Base-by-base conservation (phyloP, 2,888 invertebrate genomes). In the Phasia obesa region DNA sequence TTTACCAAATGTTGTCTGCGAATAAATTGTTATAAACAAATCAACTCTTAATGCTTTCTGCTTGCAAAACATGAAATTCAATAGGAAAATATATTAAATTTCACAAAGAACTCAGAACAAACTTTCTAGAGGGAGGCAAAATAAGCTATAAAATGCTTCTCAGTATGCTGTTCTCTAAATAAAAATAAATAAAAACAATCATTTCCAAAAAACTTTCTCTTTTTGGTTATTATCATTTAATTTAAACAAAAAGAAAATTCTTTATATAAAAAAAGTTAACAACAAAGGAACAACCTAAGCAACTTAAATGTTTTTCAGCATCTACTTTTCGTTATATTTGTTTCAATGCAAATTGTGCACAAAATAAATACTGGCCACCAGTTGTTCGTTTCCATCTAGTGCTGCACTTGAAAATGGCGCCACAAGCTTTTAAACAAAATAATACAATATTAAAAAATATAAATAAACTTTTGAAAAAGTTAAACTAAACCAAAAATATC, bases 321-420 rank as follows among this genome's bases (percentile, higher is more conserved):
- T 17, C 19, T 4, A 42, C 31, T 6, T 21, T 69, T 38, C 15
- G 11, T 4, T n/a, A 11, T n/a, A 31, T 70, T 44, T 53, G 21
- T 51, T 51, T 35, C 23, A 47, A 38, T 60, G 49, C 23, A 71
- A 60, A 71, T 60, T 59, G 44, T 44, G 25, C 15, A n/a, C 27
- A 15, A 15, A 55, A 47, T 25, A 60, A 57, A 47, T 53, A 64
- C 35, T 35, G 47, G 47, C 64, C 74, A 74, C n/a, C 53, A 65
- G 31, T 47, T 70, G 31, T 44, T 19, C 19, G 47, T 31, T 42
- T 67, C 23, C 23, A 55, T 59, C 55, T 51, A 64, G 59, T 59
- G 65, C 67, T 59, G 69, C 57, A 69, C 9, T 70, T 69, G 60
- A 64, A 62, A 64, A 44, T 78, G 79, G 79, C 79, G 83, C 75